These are phyloP conservation scores for Epicauta chinensis DNA, from an alignment of 1,140 invertebrate genomes.

Conservation along the genomic window DNA sequence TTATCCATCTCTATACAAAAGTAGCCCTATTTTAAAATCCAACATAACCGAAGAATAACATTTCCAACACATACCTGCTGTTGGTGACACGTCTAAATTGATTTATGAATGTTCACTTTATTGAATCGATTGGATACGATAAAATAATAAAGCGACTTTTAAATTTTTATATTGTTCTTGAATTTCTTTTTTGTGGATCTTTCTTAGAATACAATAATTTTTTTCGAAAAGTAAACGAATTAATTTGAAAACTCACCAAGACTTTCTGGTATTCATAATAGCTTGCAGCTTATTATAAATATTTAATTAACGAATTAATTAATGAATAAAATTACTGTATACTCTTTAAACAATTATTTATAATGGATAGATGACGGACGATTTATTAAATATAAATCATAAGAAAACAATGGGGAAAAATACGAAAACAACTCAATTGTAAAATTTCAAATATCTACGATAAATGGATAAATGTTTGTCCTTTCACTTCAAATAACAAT, in stretches of 20 bases:
- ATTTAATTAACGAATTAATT: no score
- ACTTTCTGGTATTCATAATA: no score
- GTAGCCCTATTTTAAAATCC: no score
- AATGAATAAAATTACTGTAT: no score
- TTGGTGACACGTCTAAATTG: conserved; percentile 8
- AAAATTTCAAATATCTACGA: conserved; percentile 1
- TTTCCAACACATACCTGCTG: background rate
- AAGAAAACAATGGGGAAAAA: background rate
- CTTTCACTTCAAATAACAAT: conserved; percentile 1
- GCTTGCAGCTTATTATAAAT: no score
- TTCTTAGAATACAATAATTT: no score
- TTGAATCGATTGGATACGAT: conserved; percentile 3
- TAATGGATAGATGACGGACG: background rate
- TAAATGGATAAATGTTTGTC: background rate
- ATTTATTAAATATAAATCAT: background rate
- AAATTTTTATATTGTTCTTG: no score
- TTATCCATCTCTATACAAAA: no score
- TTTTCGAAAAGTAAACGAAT: no score
- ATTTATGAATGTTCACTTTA: conserved; percentile 12
- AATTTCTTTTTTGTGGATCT: no score
- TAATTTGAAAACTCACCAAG: no score
- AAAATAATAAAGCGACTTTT: background rate
- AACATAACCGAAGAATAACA: no score
- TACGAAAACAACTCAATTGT: background rate
- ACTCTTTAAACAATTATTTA: background rate